Base-by-base conservation (phyloP, 2,113 vertebrate species). In the Dendropsophus ebraccatus region DNA sequence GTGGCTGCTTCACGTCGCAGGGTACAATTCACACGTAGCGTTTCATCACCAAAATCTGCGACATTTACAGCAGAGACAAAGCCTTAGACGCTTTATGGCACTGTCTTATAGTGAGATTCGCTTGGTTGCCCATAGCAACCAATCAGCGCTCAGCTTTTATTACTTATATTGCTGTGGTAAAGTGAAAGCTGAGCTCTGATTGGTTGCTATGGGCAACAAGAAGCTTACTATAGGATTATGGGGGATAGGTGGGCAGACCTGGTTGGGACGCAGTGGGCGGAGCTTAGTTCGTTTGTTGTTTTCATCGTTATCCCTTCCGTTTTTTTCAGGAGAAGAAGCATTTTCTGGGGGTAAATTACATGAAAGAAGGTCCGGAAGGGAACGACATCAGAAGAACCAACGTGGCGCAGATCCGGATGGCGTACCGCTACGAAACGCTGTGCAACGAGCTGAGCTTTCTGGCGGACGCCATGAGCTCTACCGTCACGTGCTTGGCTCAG, bases 391-490 rank as follows among this genome's bases (percentile, higher is more conserved):
- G 93, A 47, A 94, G 95, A 90, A 98, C 98, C 60, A 99, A 99
- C 0, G 98, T 99, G 73, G 97, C 98, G 2, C 97, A 99, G 89
- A 99, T 99, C 91, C 96, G 98, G 67, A 95, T 99, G 96, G 95
- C 97, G 41, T 99, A 96, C 93, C 96, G 98, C 70, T 91, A 97
- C 0, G 98, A 99, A 92, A 99, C 95, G 0, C 90, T 98, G 84
- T 96, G 97, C 91, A 98, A 99, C 12, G 98, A 99, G 91, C 96
- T 99, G 82, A 97, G 97, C 83, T 97, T 99, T 90, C 92, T 99
- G 37, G 95, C 96, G 69, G 97, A 98, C 1, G 97, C 96, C 2
- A 93, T 97, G 91, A 97, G 97, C 90, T 91, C 95, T 0, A 95
- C 96, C 50, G 90, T 89, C 11, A 88, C 91, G 56, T 87, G 88